Evolutionary conservation across 2,888 invertebrate genomes (phyloP), one percentile per base, ranked within the genome.

Genomic region (Napeogenes inachia): DNA sequence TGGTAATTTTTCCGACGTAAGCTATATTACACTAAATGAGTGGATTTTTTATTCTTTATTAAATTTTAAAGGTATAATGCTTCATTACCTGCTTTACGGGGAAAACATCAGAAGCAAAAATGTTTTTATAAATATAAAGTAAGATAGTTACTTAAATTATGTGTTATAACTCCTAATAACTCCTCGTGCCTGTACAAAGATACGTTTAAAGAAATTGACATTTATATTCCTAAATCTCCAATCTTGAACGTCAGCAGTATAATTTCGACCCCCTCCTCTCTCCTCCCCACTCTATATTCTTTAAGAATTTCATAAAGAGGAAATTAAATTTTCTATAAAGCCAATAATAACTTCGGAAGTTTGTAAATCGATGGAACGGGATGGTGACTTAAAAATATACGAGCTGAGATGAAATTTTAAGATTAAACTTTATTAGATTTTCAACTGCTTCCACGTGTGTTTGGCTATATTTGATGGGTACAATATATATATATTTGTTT

Each of bases 11-110:
- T 68, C 53, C 35, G 60, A 63, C 64, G 57, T 68, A 63, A 61
- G 58, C 60, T 64, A 63, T 54, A 60, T 54, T 57, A 64, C 50
- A 57, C 46, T 84, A 83, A 86, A 87, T 87, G 84, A 85, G 78
- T 79, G 82, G 75, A 81, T 87, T 85, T 84, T 76, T 82, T 79
- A 85, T 87, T 82, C 82, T 84, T 86, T 85, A 87, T 87, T 86
- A 83, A 76, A 77, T 84, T 80, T 46, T 59, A 62, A 68, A 58
- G 64, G 79, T 82, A 79, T 82, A 87, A 86, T 82, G 86, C 80
- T 83, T 86, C 82, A 80, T 81, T 84, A 79, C 82, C 79, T 73
- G 69, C 73, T 42, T 42, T 42, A 42, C 5, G 38, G 38, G 30
- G 13, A 50, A 13, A 50, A 46, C 8, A 21, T 21, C 13, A 50